Evolutionary conservation across 2,888 invertebrate species (phyloP), one percentile per base, ranked within the genome.

Genomic region (Rutpela maculata): DNA sequence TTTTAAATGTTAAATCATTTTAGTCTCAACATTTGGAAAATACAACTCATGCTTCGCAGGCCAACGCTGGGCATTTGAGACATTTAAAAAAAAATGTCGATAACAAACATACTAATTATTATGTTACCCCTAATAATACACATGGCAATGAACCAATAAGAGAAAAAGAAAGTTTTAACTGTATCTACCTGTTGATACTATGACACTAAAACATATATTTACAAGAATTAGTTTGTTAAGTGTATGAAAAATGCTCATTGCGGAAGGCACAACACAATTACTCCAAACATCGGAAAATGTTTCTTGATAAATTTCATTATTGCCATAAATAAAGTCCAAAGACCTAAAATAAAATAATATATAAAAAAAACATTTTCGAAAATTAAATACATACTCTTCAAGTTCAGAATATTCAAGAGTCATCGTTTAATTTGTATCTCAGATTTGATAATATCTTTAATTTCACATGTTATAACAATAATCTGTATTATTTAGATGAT

Each of bases 181-280:
- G 43, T 35, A 74, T 78, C 73, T 82, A 85, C 85, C 80, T 75
- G 81, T 75, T 31, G 84, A 81, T 65, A 81, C 79, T 62, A 83
- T 35, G 11, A 84, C 35, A 43, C 84, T 83, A 78, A 85, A 85
- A 67, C 74, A 31, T 59, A 84, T 38, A 82, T 85, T 86, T n/a
- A 79, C 63, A 67, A 83, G 59, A 59, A 86, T 74, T 69, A 83
- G 18, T 78, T 82, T 84, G 55, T 71, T 78, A 12, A 85, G 55
- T 67, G 82, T 76, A 56, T 73, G 75, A 57, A 71, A 78, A 67
- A 85, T 82, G 78, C 86, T 85, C 17, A 70, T 60, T 15, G 80
- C 56, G 1, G 86, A 86, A 26, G 82, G 82, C 19, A 81, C 19
- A 66, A 83, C 80, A 75, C 86, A 86, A 78, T 85, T 80, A 68